phyloP scores from a whole-genome alignment of 2,888 invertebrate genomes.

The Phengaris arion region DNA sequence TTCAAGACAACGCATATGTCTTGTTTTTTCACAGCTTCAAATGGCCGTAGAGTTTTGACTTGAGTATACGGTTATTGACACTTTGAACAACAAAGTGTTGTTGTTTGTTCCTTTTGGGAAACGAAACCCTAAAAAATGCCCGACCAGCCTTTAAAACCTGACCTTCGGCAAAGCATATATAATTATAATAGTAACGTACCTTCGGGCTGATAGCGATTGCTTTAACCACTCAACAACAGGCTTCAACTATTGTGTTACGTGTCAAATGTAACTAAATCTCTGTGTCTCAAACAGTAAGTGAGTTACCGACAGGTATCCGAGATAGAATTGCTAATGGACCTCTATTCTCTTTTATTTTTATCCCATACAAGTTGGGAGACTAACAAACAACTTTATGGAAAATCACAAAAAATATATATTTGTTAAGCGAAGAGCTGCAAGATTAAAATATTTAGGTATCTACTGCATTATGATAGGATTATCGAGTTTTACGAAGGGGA shows the following conservation, averaged over 20 bases:
- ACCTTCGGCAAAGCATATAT: too few species aligned
- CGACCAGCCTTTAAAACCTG: too few species aligned
- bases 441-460: not conserved
- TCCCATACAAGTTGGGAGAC: not conserved
- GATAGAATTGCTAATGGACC: conserved; percentile 2
- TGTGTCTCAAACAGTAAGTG: not conserved
- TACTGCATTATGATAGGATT: not conserved
- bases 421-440: not conserved
- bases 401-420: not conserved
- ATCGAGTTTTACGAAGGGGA: too few species aligned
- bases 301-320: not conserved
- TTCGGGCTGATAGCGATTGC: not conserved
- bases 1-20: too few species aligned
- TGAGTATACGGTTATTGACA: too few species aligned
- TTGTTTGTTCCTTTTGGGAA: too few species aligned
- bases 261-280: conserved; percentile 10
- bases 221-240: not conserved
- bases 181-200: too few species aligned
- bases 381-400: not conserved
- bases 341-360: not conserved
- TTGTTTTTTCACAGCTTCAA: too few species aligned
- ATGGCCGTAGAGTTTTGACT: too few species aligned
- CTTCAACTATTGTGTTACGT: not conserved
- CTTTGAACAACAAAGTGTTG: too few species aligned
- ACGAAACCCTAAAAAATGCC: too few species aligned